phyloP scores from a whole-genome alignment of 2,797 vertebrate species.

The Sebastes oblongus region DNA sequence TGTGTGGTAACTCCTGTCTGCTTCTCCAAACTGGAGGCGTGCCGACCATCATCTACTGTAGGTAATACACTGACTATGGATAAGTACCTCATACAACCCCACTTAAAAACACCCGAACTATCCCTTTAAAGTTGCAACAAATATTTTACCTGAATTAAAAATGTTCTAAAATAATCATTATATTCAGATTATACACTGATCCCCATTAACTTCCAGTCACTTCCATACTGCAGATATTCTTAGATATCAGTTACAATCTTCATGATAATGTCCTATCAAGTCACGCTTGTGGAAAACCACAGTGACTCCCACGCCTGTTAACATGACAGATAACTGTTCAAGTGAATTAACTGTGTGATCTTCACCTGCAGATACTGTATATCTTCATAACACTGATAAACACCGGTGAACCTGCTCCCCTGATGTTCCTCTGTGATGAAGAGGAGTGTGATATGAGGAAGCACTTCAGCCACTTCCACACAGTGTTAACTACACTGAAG shows the following conservation, averaged over 20 bases:
- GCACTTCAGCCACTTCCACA: neutral
- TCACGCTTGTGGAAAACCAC: neutral
- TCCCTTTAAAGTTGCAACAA: neutral
- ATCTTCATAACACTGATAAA: neutral
- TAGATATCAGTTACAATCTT: neutral
- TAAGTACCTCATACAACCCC: no score
- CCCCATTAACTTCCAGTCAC: neutral
- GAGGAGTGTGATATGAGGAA: slow-evolving; percentile 1
- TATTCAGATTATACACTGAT: neutral
- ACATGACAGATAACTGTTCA: neutral
- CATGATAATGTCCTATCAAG: neutral
- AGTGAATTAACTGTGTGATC: neutral
- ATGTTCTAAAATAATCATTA: neutral
- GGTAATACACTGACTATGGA: no score
- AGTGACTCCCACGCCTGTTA: neutral
- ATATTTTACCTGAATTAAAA: neutral
- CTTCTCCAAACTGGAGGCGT: no score
- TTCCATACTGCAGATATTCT: neutral
- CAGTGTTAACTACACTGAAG: neutral
- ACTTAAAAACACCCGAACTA: no score
- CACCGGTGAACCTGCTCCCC: neutral
- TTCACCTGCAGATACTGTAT: neutral
- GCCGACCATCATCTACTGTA: no score
- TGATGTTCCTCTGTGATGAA: slow-evolving; percentile 12
- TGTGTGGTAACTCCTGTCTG: no score